Evolutionary conservation across 2,888 invertebrate species (phyloP).

Genomic region (Drosophila acutilabella): DNA sequence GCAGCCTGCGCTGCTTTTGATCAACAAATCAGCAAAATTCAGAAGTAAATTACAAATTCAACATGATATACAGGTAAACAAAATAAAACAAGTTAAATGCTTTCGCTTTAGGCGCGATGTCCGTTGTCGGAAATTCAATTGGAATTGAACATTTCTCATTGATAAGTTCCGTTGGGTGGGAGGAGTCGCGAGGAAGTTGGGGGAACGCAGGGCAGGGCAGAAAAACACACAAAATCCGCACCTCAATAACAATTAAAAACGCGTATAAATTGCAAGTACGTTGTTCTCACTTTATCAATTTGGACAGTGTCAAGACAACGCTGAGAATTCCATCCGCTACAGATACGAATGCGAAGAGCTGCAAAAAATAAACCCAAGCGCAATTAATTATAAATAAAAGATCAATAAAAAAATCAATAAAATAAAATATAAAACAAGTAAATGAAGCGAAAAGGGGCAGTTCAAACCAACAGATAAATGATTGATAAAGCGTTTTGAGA

Average conservation of each 20-base stretch:
- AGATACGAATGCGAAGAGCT: constrained; percentile 29
- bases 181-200: no score
- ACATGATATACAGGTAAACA: constrained; percentile 30
- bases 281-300: constrained; percentile 68
- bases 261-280: constrained; percentile 64
- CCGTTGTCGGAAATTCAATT: constrained; percentile 68
- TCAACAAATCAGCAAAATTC: constrained; percentile 10
- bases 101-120: constrained; percentile 33
- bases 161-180: constrained; percentile 47
- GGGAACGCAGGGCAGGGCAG: background rate
- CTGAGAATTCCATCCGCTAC: constrained; percentile 20
- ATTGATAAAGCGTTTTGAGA: background rate
- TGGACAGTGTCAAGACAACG: constrained; percentile 41
- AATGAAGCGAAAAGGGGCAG: background rate
- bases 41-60: constrained; percentile 5
- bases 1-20: constrained; percentile 36
- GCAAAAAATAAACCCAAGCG: constrained; percentile 32
- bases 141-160: constrained; percentile 68
- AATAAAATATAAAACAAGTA: constrained; percentile 11
- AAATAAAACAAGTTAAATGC: background rate
- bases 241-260: constrained; percentile 71
- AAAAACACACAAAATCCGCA: constrained; percentile 15
- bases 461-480: background rate
- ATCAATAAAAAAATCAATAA: constrained; percentile 17
- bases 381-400: constrained; percentile 48